These are phyloP conservation scores for Tychaedon coryphoeus DNA, from an alignment of 2,113 vertebrate genomes.

Conservation along the genomic window DNA sequence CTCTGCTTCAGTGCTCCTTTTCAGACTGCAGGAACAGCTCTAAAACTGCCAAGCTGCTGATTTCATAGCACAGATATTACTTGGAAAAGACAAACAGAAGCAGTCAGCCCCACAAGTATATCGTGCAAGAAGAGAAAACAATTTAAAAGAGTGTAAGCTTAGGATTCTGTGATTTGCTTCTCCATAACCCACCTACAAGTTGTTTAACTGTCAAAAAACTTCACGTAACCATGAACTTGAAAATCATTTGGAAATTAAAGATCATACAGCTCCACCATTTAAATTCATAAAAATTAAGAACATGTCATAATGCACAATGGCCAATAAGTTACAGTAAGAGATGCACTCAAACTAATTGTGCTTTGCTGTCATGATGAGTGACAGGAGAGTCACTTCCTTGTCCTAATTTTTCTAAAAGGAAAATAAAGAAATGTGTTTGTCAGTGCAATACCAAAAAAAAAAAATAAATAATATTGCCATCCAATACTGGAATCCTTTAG, in stretches of 20 bases:
- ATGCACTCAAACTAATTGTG: not conserved
- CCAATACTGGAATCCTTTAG: not conserved
- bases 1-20: not conserved
- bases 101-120: not conserved
- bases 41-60: not conserved
- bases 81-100: not conserved
- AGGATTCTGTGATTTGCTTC: not conserved
- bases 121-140: not conserved
- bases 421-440: not conserved
- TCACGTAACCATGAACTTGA: not conserved
- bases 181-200: not conserved
- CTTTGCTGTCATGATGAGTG: not conserved
- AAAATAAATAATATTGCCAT: not conserved
- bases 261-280: not conserved
- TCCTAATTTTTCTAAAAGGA: not conserved
- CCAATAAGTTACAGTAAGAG: not conserved
- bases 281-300: not conserved
- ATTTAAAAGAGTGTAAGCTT: not conserved
- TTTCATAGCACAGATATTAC: not conserved
- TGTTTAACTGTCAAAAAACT: not conserved
- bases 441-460: not conserved
- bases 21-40: not conserved
- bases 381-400: not conserved
- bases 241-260: not conserved
- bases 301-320: not conserved